Evolutionary conservation across 2,113 vertebrate genomes (phyloP).

Genomic region (Thalassoma bifasciatum): DNA sequence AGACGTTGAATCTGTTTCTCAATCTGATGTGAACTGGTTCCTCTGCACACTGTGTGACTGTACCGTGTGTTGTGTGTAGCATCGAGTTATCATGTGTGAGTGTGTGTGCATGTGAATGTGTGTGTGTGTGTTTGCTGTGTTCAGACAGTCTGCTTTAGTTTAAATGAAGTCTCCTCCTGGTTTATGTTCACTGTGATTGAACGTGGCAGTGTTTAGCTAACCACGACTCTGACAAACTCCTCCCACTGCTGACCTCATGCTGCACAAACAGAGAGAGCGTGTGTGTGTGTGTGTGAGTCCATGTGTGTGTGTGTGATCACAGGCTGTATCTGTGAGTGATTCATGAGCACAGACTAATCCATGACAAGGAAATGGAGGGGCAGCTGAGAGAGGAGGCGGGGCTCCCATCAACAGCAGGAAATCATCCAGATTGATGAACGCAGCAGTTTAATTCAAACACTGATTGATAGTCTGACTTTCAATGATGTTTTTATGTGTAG

Average conservation of each 20-base stretch:
- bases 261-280: conserved; percentile 1
- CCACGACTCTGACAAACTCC: conserved; percentile 19
- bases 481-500: too few relatives aligned
- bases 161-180: too few relatives aligned
- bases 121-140: conserved; percentile 29
- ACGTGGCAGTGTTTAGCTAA: not conserved
- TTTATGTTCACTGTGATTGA: too few relatives aligned
- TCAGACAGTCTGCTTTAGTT: too few relatives aligned
- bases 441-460: conserved; percentile 3
- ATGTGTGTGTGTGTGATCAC: conserved; percentile 59
- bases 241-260: too few relatives aligned
- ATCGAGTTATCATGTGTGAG: conserved; percentile 26
- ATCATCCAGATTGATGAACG: conserved; percentile 49
- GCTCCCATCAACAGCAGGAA: conserved; percentile 36
- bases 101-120: conserved; percentile 28
- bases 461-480: too few relatives aligned
- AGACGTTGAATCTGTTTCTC: conserved; percentile 2
- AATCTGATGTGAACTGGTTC: conserved; percentile 19
- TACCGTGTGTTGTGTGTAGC: conserved; percentile 29
- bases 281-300: conserved; percentile 31
- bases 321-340: conserved; percentile 59
- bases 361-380: not conserved
- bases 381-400: conserved; percentile 7
- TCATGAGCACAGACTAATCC: conserved; percentile 48
- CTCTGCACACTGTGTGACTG: conserved; percentile 6